Evolutionary conservation across 2,888 invertebrate genomes (phyloP), one percentile per base, ranked within the genome.

Genomic region (Phyllotreta striolata): DNA sequence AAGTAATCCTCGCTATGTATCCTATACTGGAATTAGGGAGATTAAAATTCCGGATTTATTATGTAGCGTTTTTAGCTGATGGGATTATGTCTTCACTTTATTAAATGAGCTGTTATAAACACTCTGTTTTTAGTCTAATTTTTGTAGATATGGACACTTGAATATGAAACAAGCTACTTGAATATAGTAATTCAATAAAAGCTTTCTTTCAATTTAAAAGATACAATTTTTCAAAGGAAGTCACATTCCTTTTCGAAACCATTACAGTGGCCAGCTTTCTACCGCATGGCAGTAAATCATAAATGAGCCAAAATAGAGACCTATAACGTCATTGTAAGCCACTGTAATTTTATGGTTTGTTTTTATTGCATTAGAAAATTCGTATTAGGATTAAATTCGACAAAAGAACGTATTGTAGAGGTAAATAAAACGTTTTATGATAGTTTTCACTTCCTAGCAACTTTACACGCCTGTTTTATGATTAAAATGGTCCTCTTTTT

Each of bases 311-410:
- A 60, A 60, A 60, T 60, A 60, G 34, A 58, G 55, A 24, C 34
- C 59, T 38, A 63, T 49, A 63, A 60, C 41, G 44, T 52, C 63
- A 55, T 65, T 64, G 63, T 62, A 51, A 41, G 41, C 60, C 55
- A 65, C 41, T 68, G 67, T 66, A 68, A 66, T 67, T 74, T 74
- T 74, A 74, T 70, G 74, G 67, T 74, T 74, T 74, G 74, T 74
- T 74, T 74, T 74, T 73, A 73, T 70, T 73, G 70, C 70, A 62
- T 58, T 69, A 60, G 62, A 70, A 66, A 70, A 61, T 62, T 63
- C 65, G 54, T 61, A 67, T 63, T 69, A 55, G 56, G 55, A 64
- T 56, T 62, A 60, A 44, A 52, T 39, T 46, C 34, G 54, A 64
- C 66, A 66, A 62, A 47, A 55, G 61, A 59, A 55, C 41, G 46